Evolutionary conservation across 2,888 invertebrate species (phyloP), one percentile per base, ranked within the genome.

Genomic region (Mantis religiosa): DNA sequence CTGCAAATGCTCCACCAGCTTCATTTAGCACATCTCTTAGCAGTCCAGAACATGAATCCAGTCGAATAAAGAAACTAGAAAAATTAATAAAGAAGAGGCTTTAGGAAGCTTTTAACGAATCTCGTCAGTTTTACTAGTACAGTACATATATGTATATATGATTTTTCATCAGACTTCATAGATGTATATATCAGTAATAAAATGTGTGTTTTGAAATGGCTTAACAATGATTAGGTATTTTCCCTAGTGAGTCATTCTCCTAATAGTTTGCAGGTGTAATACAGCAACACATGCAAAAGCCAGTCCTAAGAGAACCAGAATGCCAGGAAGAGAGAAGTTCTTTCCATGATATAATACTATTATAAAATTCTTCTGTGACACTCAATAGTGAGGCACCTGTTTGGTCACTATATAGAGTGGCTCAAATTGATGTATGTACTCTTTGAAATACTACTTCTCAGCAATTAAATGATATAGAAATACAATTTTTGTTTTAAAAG

Each of bases 1-100:
- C 83, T 84, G 88, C 83, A 89, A 88, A 28, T 90, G 90, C 88
- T 88, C 87, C 90, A 28, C 89, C 89, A 9, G 88, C 54, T 88
- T 88, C 47, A 84, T 87, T 88, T 85, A 87, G 54, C 89, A 89
- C 47, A 82, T 87, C 87, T 84, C 85, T 85, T 90, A 91, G 30
- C 86, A 92, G 92, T 88, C 92, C 92, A 25, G 92, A 92, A 90
- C 92, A 91, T 93, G 95, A 95, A 91, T 94, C 94, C 3, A 94
- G 94, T 91, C 93, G 95, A 90, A 95, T 95, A 90, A 94, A 94
- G 91, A 94, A 95, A 92, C 92, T 95, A 28, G 95, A 95, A 91
- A 95, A 95, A 91, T 92, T 95, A n/a, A 95, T 95, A 86, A 95
- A 95, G 91, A 95, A 95, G 84, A 86, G 90, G 30, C 88, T 90